phyloP scores from a whole-genome alignment of 2,113 vertebrate genomes.

The Corythornis vintsioides region DNA sequence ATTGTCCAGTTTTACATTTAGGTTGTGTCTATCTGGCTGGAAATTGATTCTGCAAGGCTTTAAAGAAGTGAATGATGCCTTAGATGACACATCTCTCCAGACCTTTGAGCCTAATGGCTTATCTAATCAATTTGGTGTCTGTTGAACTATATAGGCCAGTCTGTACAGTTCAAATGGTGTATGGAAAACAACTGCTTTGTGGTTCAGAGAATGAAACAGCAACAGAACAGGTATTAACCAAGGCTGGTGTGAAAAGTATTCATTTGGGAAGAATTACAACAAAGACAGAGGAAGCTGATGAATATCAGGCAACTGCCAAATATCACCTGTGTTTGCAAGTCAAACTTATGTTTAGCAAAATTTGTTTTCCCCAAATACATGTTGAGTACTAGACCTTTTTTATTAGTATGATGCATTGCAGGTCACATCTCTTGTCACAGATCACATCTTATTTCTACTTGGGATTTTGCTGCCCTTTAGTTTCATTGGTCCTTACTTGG shows the following conservation, averaged over 20 bases:
- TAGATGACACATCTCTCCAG: not conserved
- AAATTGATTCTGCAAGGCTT: constrained; percentile 19
- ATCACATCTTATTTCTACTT: not conserved
- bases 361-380: not conserved
- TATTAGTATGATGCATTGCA: not conserved
- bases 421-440: not conserved
- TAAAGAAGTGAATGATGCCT: not conserved
- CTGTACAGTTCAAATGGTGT: not conserved
- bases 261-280: not conserved
- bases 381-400: not conserved
- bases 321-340: not conserved
- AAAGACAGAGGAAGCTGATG: not conserved
- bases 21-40: not conserved
- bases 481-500: constrained; percentile 15
- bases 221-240: not conserved
- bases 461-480: constrained; percentile 32
- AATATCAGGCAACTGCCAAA: not conserved
- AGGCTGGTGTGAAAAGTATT: not conserved
- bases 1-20: not conserved
- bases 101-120: constrained; percentile 9
- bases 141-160: not conserved
- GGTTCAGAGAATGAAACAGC: not conserved
- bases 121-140: constrained; percentile 11
- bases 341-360: not conserved
- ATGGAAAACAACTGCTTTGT: not conserved